These are phyloP conservation scores for Gallinago media DNA, from an alignment of 2,113 vertebrate genomes.

Conservation along the genomic window DNA sequence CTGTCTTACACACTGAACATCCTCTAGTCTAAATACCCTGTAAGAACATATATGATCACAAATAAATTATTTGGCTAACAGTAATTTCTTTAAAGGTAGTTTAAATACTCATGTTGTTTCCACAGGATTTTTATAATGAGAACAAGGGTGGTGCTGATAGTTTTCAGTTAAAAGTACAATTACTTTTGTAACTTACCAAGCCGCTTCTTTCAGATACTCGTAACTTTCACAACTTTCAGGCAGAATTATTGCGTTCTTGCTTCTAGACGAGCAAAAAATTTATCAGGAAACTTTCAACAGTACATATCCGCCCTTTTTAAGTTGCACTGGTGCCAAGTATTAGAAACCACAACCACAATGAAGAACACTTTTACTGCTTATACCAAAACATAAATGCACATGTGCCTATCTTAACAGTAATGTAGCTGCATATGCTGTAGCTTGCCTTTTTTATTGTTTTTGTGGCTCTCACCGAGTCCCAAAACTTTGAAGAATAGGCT, in stretches of 20 bases:
- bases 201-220: not conserved
- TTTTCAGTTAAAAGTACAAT: not conserved
- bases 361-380: not conserved
- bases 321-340: not conserved
- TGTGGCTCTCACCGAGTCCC: not conserved
- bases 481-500: not conserved
- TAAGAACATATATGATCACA: not conserved
- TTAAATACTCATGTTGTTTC: conserved; percentile 23
- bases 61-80: conserved; percentile 9
- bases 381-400: not conserved
- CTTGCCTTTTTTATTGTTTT: not conserved
- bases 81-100: not conserved
- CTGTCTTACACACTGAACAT: not conserved
- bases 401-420: not conserved
- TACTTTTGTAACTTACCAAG: not conserved
- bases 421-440: not conserved
- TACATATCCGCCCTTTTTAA: not conserved
- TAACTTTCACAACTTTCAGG: not conserved
- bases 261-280: not conserved
- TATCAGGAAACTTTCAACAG: not conserved
- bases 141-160: not conserved
- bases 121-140: not conserved
- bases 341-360: not conserved
- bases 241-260: not conserved
- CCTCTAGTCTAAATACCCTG: conserved; percentile 25